Conservation (phyloP, 2,113 vertebrate genomes). For the Gorsachius goisagi region DNA sequence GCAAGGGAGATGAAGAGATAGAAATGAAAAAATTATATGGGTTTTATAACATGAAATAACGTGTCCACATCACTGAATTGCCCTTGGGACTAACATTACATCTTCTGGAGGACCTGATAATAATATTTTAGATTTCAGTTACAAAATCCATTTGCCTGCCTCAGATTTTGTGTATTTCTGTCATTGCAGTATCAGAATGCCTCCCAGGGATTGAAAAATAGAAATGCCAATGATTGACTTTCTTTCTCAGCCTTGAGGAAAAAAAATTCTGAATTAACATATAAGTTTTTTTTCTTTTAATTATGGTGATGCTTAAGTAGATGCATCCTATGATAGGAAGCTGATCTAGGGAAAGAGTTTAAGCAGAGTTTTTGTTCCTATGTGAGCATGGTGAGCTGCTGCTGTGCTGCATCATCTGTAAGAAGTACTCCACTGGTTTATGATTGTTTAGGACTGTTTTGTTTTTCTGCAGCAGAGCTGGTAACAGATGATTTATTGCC, state of each 20-base stretch:
- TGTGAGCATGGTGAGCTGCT: not conserved
- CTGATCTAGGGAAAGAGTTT: not conserved
- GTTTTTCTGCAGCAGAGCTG: not conserved
- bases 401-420: not conserved
- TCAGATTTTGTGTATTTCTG: not conserved
- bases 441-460: not conserved
- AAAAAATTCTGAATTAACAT: not conserved
- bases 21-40: not conserved
- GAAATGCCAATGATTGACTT: not conserved
- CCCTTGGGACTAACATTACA: not conserved
- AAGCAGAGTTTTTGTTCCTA: not conserved
- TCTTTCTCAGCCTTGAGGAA: not conserved
- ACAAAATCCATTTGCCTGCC: not conserved
- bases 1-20: not conserved
- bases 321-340: not conserved
- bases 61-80: not conserved
- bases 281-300: not conserved
- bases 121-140: not conserved
- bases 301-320: not conserved
- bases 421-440: not conserved
- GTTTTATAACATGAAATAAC: not conserved
- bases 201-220: not conserved
- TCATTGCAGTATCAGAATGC: not conserved
- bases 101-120: not conserved
- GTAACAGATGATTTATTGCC: not conserved